Evolutionary conservation across 2,113 vertebrate genomes (phyloP).

Genomic region (Prochilodus magdalenae): DNA sequence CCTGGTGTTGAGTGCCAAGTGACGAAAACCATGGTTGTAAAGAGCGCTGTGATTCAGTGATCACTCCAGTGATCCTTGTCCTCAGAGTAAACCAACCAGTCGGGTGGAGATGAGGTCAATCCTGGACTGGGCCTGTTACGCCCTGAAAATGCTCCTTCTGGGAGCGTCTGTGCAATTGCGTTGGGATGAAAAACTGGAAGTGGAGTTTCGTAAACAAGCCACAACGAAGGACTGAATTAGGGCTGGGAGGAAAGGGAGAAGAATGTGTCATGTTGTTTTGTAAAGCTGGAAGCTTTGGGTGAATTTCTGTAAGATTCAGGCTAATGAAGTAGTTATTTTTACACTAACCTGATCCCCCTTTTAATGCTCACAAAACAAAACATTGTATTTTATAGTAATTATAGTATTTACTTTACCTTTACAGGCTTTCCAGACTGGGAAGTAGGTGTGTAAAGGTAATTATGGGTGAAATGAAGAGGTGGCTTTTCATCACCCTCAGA

Average conservation of each 20-base stretch:
- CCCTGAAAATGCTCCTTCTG: neutral
- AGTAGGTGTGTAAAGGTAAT: constrained; percentile 12
- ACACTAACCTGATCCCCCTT: constrained; percentile 3
- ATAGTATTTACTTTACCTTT: neutral
- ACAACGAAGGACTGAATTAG: constrained; percentile 31
- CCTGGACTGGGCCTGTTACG: constrained; percentile 22
- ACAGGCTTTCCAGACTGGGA: constrained; percentile 32
- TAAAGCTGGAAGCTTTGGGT: constrained; percentile 9
- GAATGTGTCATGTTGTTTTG: constrained; percentile 22
- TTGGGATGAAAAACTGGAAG: constrained; percentile 62
- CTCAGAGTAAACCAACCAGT: neutral
- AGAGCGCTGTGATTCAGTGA: constrained; percentile 20
- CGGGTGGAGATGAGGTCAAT: constrained; percentile 21
- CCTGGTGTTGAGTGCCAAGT: constrained; percentile 13
- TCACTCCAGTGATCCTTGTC: constrained; percentile 1
- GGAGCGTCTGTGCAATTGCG: constrained; percentile 42
- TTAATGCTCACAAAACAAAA: neutral
- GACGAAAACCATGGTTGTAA: neutral
- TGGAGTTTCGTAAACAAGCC: constrained; percentile 20
- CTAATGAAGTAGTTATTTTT: constrained; percentile 18
- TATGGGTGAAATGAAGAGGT: constrained; percentile 3
- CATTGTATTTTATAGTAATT: constrained; percentile 3
- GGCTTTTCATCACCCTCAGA: constrained; percentile 12
- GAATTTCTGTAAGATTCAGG: constrained; percentile 20
- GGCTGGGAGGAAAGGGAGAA: constrained; percentile 24